A percentile compares a stretch with the other conserved stretches of the same genome.
Conservation (phyloP, 2,888 invertebrate species). For the Fabriciana adippe region DNA sequence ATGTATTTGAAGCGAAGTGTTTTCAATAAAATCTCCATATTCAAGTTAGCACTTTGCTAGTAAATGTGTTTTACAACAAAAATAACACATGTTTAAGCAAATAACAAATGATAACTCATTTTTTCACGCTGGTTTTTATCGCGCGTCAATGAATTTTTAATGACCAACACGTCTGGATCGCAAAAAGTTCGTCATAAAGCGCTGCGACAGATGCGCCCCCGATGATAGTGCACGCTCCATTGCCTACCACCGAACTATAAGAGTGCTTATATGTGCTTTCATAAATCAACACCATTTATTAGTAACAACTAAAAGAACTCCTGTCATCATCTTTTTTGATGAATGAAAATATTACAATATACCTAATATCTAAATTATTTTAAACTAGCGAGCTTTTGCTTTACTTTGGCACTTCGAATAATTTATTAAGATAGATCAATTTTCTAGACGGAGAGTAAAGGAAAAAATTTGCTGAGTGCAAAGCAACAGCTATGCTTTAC, state of each 20-base stretch:
- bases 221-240: constrained; percentile 63
- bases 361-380: too few species aligned
- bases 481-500: too few species aligned
- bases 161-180: constrained; percentile 45
- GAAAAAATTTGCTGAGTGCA: too few species aligned
- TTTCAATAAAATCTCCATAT: too few species aligned
- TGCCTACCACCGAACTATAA: constrained; percentile 51
- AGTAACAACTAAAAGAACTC: constrained; percentile 19
- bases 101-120: constrained; percentile 1
- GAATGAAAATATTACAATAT: background rate
- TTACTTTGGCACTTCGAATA: too few species aligned
- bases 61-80: background rate
- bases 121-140: constrained; percentile 22
- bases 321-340: background rate
- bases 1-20: too few species aligned
- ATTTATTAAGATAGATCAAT: too few species aligned
- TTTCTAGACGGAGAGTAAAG: too few species aligned
- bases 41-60: too few species aligned
- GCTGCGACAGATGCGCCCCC: constrained; percentile 63
- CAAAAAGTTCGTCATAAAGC: constrained; percentile 45
- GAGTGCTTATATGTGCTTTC: constrained; percentile 32
- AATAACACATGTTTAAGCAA: background rate
- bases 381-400: too few species aligned
- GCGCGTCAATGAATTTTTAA: constrained; percentile 50
- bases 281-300: constrained; percentile 32